Evolutionary conservation across 2,797 vertebrate species (phyloP).

Genomic region (Novumbra hubbsi): DNA sequence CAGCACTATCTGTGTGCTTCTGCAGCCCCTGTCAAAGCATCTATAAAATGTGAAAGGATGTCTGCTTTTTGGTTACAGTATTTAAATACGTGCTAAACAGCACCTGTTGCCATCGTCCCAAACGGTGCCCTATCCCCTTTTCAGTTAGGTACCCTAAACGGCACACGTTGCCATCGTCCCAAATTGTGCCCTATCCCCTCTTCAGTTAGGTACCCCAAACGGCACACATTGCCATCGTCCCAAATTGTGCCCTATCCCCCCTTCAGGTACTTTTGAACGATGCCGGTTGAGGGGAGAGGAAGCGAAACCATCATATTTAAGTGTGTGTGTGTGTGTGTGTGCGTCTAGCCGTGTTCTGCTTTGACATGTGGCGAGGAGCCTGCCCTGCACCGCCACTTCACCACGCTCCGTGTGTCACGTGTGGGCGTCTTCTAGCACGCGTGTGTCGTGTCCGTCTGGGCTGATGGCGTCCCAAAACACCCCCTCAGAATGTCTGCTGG

Average conservation of each 20-base stretch:
- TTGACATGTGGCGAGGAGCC: slow-evolving; percentile 72
- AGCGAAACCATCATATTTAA: too few relatives aligned
- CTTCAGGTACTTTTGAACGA: background rate
- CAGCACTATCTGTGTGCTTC: slow-evolving; percentile 30
- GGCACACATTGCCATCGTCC: slow-evolving; percentile 19
- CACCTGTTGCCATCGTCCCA: slow-evolving; percentile 16
- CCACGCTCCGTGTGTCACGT: slow-evolving; percentile 62
- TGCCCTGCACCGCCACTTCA: slow-evolving; percentile 69
- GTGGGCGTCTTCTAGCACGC: slow-evolving; percentile 48
- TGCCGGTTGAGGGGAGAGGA: too few relatives aligned
- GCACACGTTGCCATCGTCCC: slow-evolving; percentile 18
- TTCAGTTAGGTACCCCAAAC: too few relatives aligned
- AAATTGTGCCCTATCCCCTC: background rate
- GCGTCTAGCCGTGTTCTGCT: slow-evolving; percentile 6
- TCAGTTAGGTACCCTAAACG: too few relatives aligned
- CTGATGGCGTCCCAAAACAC: slow-evolving; percentile 69
- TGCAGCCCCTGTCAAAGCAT: slow-evolving; percentile 48
- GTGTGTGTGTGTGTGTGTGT: slow-evolving; percentile 11
- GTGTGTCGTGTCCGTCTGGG: slow-evolving; percentile 64
- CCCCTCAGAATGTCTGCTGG: slow-evolving; percentile 67
- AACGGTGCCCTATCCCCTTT: background rate
- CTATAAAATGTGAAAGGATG: slow-evolving; percentile 46
- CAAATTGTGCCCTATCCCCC: background rate
- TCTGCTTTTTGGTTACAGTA: slow-evolving; percentile 25
- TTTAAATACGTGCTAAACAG: background rate